These are phyloP conservation scores for Acyrthosiphon pisum DNA, from an alignment of 1,140 invertebrate species.

Conservation along the genomic window DNA sequence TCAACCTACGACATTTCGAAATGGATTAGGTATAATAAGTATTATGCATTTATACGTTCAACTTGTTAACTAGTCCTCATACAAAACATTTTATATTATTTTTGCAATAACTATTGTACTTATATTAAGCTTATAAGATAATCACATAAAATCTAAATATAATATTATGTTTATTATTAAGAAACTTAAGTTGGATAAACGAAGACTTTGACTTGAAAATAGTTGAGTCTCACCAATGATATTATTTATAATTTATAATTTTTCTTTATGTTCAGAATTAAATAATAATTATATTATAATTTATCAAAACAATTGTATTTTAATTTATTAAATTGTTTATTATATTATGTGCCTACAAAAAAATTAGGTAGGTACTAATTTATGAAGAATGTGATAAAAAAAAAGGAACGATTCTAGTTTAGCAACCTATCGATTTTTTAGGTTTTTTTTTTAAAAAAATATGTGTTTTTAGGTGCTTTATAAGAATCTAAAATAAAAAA, in stretches of 20 bases:
- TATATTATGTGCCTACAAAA: too few relatives aligned
- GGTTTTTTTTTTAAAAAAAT: too few relatives aligned
- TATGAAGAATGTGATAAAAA: too few relatives aligned
- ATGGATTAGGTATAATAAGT: too few relatives aligned
- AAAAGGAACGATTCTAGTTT: too few relatives aligned
- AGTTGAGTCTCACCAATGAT: background rate
- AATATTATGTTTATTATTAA: background rate
- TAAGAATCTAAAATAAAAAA: too few relatives aligned
- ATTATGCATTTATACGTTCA: too few relatives aligned
- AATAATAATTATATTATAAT: background rate
- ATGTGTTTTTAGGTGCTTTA: too few relatives aligned
- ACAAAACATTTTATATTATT: background rate
- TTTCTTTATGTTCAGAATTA: constrained; percentile 1
- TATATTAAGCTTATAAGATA: background rate
- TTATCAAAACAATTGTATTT: background rate
- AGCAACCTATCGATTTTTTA: too few relatives aligned
- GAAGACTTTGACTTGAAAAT: background rate
- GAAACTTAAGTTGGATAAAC: background rate
- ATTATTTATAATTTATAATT: constrained; percentile 6
- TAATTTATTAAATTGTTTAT: background rate
- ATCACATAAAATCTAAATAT: background rate
- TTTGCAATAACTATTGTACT: background rate
- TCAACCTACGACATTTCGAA: background rate
- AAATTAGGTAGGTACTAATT: too few relatives aligned
- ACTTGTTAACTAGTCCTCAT: background rate